phyloP scores from a whole-genome alignment of 2,113 vertebrate species.

The Charadrius vociferus region DNA sequence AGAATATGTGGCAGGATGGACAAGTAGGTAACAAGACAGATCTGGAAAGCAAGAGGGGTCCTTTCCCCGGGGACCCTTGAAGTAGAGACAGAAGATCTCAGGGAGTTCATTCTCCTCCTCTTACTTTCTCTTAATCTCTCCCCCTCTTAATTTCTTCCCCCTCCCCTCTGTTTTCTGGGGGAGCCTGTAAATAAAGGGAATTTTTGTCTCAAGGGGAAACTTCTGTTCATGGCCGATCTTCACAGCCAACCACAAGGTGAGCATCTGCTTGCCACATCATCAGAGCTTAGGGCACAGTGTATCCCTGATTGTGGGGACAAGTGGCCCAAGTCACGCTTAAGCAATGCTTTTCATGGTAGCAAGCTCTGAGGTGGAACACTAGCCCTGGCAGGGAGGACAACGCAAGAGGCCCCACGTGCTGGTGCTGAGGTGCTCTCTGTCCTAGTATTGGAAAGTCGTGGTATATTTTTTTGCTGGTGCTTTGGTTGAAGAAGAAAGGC shows the following conservation, averaged over 20 bases:
- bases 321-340: neutral
- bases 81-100: neutral
- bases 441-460: neutral
- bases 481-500: neutral
- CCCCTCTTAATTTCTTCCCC: neutral
- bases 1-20: neutral
- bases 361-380: neutral
- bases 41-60: neutral
- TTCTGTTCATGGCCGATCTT: accelerated
- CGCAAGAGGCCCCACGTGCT: neutral
- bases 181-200: neutral
- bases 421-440: neutral
- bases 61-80: neutral
- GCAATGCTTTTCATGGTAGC: neutral
- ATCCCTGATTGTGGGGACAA: neutral
- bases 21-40: constrained; percentile 22
- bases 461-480: neutral
- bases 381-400: neutral
- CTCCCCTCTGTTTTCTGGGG: neutral
- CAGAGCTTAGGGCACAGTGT: accelerated
- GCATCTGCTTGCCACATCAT: neutral
- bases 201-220: neutral
- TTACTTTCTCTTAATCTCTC: neutral
- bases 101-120: neutral
- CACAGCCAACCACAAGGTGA: accelerated